Percentiles rank a stretch among this genome's conserved stretches.
Conservation (phyloP, 2,888 invertebrate genomes). For the Cryptus viduatorius region DNA sequence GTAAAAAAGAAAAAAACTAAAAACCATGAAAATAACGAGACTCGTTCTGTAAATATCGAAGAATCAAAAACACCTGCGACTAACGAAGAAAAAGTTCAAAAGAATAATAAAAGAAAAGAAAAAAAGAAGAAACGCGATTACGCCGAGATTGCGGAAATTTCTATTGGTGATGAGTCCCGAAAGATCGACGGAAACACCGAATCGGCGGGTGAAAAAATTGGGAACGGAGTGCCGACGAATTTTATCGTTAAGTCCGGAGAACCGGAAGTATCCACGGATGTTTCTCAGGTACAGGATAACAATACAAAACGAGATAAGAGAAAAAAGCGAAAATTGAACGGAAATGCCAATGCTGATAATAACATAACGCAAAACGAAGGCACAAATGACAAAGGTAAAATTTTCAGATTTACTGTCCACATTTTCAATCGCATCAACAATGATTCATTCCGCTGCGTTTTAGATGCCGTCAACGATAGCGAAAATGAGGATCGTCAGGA, state of each 20-base stretch:
- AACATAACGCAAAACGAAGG: neutral
- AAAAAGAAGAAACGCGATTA: conserved; percentile 54
- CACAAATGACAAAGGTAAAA: neutral
- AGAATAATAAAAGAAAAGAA: conserved; percentile 46
- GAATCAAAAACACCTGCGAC: neutral
- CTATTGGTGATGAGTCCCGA: conserved; percentile 9
- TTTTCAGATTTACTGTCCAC: neutral
- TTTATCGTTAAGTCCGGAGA: neutral
- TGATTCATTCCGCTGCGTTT: neutral
- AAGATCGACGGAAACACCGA: conserved; percentile 1
- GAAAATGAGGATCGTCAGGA: conserved; percentile 23
- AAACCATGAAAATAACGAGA: conserved; percentile 8
- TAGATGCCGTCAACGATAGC: conserved; percentile 10
- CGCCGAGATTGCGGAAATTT: conserved; percentile 12
- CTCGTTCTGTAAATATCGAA: neutral
- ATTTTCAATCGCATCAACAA: neutral
- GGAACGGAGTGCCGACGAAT: conserved; percentile 24
- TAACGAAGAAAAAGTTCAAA: conserved; percentile 18
- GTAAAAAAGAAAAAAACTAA: conserved; percentile 52
- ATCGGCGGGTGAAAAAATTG: neutral
- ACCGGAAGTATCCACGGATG: neutral
- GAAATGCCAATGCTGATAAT: neutral
- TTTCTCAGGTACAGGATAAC: neutral
- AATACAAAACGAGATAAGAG: neutral
- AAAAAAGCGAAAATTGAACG: conserved; percentile 1